These are phyloP conservation scores for Eucidaris tribuloides DNA, from an alignment of 35 echinoderm and acorn worm species.

Conservation along the genomic window DNA sequence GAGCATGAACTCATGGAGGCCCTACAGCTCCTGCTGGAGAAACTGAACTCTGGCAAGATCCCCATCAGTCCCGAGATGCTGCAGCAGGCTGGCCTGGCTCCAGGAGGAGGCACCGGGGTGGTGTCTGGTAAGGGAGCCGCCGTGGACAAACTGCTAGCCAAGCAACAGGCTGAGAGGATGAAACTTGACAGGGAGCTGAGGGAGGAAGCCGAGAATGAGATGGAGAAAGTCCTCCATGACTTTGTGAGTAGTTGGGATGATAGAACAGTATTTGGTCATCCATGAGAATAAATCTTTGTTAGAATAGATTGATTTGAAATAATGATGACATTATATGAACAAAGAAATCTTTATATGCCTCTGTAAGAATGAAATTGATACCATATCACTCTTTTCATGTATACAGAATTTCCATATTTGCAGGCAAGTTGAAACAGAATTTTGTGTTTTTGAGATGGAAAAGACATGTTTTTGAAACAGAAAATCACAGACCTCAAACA, in stretches of 20 bases:
- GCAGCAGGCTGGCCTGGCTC: slow-evolving; percentile 33
- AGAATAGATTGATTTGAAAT: too few species aligned
- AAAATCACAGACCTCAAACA: too few species aligned
- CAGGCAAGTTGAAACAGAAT: too few species aligned
- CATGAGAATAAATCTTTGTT: too few species aligned
- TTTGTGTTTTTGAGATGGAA: too few species aligned
- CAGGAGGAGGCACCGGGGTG: slow-evolving; percentile 22
- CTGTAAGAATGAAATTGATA: too few species aligned
- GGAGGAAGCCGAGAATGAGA: slow-evolving; percentile 82
- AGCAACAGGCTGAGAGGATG: slow-evolving; percentile 73
- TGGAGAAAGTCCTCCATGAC: slow-evolving; percentile 59
- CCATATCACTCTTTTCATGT: too few species aligned
- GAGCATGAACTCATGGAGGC: slow-evolving; percentile 95
- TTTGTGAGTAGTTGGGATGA: slow-evolving; percentile 72
- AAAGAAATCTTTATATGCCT: too few species aligned
- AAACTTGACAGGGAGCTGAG: slow-evolving; percentile 85
- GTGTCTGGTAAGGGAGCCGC: slow-evolving; percentile 52
- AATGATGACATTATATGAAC: too few species aligned
- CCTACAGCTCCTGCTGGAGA: slow-evolving; percentile 74
- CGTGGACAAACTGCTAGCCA: slow-evolving; percentile 61
- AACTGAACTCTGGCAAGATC: slow-evolving; percentile 89
- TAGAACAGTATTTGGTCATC: too few species aligned
- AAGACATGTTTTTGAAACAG: too few species aligned
- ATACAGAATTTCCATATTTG: too few species aligned
- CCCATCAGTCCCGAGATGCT: slow-evolving; percentile 95